phyloP scores from a whole-genome alignment of 2,113 vertebrate species.

The Globicephala melas region DNA sequence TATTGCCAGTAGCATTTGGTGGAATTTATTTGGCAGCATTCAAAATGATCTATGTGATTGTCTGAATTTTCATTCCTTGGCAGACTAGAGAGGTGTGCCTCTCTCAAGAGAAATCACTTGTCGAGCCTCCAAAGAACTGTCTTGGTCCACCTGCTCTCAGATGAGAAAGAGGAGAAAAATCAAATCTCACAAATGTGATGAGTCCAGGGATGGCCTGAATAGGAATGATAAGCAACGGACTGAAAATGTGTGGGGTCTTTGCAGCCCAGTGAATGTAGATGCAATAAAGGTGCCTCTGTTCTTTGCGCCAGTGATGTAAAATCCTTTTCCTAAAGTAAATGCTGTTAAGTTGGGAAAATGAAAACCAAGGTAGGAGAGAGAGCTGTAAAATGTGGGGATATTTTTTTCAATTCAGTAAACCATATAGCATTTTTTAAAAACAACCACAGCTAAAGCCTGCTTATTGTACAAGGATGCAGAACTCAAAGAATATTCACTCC shows the following conservation, averaged over 20 bases:
- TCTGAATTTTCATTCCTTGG: conserved; percentile 59
- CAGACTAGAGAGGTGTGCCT: conserved; percentile 36
- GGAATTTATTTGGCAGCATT: conserved; percentile 47
- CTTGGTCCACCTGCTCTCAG: conserved; percentile 49
- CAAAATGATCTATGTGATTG: conserved; percentile 49
- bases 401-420: not conserved
- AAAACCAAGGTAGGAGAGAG: not conserved
- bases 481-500: not conserved
- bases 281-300: not conserved
- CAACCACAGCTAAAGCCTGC: not conserved
- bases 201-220: not conserved
- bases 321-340: not conserved
- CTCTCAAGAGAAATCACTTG: conserved; percentile 50
- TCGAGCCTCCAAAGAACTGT: not conserved
- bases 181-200: not conserved
- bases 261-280: not conserved
- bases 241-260: not conserved
- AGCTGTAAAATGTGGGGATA: not conserved
- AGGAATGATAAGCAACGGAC: not conserved
- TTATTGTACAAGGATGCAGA: not conserved
- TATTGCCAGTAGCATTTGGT: conserved; percentile 41
- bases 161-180: conserved; percentile 9
- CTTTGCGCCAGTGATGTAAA: not conserved
- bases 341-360: not conserved
- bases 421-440: not conserved